phyloP scores from a whole-genome alignment of 2,113 vertebrate species.

The Junco hyemalis region DNA sequence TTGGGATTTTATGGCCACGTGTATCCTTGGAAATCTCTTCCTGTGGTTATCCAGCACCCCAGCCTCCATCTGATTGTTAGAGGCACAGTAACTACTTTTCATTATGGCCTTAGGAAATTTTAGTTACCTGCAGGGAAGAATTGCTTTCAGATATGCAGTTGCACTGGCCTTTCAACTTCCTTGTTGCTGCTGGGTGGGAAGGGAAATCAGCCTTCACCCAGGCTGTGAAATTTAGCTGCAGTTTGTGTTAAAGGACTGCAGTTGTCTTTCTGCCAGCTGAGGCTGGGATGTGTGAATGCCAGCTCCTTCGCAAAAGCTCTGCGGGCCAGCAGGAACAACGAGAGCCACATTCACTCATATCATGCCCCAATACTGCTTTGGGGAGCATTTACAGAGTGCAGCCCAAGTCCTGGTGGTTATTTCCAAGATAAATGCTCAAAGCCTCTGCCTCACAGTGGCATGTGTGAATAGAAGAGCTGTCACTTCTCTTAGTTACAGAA shows the following conservation, averaged over 20 bases:
- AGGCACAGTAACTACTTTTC: background rate
- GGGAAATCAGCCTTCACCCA: background rate
- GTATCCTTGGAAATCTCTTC: background rate
- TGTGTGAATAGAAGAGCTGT: background rate
- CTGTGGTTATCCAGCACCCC: background rate
- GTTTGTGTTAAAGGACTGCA: background rate
- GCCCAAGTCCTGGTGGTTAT: background rate
- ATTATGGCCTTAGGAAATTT: background rate
- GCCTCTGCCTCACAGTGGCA: background rate
- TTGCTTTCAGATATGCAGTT: background rate
- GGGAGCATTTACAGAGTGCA: background rate
- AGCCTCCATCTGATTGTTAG: background rate
- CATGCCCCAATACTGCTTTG: rapidly evolving
- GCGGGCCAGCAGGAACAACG: background rate
- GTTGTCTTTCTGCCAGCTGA: background rate
- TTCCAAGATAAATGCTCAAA: background rate
- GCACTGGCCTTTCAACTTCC: background rate
- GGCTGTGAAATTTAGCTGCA: background rate
- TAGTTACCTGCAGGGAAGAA: background rate
- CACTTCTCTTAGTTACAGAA: background rate
- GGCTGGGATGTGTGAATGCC: background rate
- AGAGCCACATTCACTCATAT: rapidly evolving
- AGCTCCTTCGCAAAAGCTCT: background rate
- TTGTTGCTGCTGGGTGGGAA: background rate
- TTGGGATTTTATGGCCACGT: background rate